phyloP scores from a whole-genome alignment of 2,113 vertebrate genomes.

The Cottus gobio region DNA sequence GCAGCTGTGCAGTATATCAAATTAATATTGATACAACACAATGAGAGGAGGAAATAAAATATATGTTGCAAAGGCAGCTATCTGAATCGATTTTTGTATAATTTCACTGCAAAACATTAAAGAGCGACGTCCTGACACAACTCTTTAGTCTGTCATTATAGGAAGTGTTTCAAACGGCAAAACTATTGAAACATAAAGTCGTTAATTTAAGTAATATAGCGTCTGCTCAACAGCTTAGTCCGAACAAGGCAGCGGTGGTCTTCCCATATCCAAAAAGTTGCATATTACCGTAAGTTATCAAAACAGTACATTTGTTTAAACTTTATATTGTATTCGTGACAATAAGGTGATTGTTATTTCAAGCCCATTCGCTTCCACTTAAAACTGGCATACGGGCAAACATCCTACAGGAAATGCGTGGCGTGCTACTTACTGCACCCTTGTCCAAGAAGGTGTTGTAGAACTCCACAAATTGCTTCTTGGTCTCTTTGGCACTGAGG shows the following conservation, averaged over 20 bases:
- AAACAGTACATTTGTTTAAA: background rate
- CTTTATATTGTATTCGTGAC: background rate
- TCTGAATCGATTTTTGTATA: background rate
- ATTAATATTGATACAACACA: slow-evolving; percentile 13
- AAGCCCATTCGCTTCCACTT: background rate
- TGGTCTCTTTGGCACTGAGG: slow-evolving; percentile 88
- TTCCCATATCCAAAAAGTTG: background rate
- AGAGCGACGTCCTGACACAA: background rate
- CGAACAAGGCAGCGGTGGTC: background rate
- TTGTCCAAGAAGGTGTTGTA: slow-evolving; percentile 91
- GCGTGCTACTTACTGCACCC: slow-evolving; percentile 86
- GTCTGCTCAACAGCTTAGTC: slow-evolving; percentile 5
- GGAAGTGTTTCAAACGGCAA: background rate
- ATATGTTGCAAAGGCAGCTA: background rate
- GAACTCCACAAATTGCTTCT: slow-evolving; percentile 91
- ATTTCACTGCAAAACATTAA: background rate
- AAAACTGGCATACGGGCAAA: background rate
- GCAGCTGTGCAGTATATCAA: slow-evolving; percentile 9
- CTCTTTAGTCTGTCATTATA: background rate
- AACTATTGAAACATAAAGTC: background rate
- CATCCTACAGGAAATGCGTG: background rate
- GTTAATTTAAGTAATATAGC: background rate
- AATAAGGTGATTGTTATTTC: background rate
- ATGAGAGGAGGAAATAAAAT: background rate
- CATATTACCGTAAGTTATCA: background rate